These are phyloP conservation scores for Protophormia terraenovae DNA, from an alignment of 2,888 invertebrate species.

Conservation along the genomic window DNA sequence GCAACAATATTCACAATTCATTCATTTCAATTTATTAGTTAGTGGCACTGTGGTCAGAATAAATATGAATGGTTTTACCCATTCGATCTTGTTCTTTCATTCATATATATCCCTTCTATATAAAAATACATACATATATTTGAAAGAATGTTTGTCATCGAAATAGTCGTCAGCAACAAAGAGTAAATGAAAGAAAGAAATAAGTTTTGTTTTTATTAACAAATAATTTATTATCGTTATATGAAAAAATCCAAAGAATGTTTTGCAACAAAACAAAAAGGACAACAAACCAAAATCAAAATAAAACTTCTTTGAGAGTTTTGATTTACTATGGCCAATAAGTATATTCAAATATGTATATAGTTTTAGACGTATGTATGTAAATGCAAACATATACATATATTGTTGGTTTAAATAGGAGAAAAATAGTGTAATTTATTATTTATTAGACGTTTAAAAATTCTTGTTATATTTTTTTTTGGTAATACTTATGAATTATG, in stretches of 20 bases:
- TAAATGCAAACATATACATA: background rate
- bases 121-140: no score
- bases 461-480: background rate
- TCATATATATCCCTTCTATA: background rate
- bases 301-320: slow-evolving; percentile 40
- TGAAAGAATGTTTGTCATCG: no score
- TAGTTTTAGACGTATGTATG: background rate
- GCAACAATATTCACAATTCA: slow-evolving; percentile 57
- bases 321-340: slow-evolving; percentile 52
- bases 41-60: slow-evolving; percentile 47
- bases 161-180: background rate
- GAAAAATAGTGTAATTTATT: background rate
- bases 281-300: slow-evolving; percentile 18
- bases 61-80: slow-evolving; percentile 39
- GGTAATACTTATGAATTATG: background rate
- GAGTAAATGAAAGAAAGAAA: background rate
- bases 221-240: slow-evolving; percentile 64
- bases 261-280: background rate
- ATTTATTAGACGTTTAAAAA: background rate
- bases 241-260: slow-evolving; percentile 54
- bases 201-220: slow-evolving; percentile 45
- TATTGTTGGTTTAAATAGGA: background rate
- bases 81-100: background rate
- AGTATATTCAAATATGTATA: background rate
- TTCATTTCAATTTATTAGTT: slow-evolving; percentile 67